phyloP scores from a whole-genome alignment of 2,797 vertebrate species.

The Neosilurus mollespiculum region DNA sequence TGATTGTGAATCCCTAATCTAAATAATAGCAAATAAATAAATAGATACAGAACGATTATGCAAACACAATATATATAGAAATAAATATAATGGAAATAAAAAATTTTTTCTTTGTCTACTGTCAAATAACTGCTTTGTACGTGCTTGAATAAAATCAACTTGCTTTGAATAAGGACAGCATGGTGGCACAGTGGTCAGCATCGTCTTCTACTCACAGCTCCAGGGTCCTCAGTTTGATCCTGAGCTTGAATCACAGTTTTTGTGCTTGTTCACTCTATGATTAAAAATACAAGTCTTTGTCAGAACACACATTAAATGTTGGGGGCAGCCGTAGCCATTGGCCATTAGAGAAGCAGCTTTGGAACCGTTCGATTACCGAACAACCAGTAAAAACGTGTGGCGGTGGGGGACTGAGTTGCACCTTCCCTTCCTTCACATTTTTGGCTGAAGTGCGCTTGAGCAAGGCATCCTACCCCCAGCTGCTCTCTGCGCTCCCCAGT shows the following conservation, averaged over 20 bases:
- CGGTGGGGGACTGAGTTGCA: too few relatives aligned
- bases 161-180: neutral
- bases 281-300: slow-evolving; percentile 12
- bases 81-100: too few relatives aligned
- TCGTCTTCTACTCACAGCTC: neutral
- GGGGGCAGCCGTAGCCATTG: too few relatives aligned
- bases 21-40: neutral
- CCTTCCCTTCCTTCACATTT: too few relatives aligned
- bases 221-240: neutral
- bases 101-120: too few relatives aligned
- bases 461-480: too few relatives aligned
- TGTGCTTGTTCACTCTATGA: neutral
- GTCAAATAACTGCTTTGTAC: neutral
- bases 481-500: too few relatives aligned
- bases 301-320: neutral
- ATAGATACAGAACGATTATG: neutral
- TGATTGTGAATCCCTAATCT: neutral
- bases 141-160: neutral
- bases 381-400: too few relatives aligned
- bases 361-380: too few relatives aligned
- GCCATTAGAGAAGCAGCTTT: too few relatives aligned
- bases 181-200: neutral
- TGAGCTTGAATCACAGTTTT: neutral
- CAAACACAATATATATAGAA: neutral
- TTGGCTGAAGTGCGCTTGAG: too few relatives aligned